Base-by-base conservation (phyloP, 2,113 vertebrate genomes). In the Seriola quinqueradiata region DNA sequence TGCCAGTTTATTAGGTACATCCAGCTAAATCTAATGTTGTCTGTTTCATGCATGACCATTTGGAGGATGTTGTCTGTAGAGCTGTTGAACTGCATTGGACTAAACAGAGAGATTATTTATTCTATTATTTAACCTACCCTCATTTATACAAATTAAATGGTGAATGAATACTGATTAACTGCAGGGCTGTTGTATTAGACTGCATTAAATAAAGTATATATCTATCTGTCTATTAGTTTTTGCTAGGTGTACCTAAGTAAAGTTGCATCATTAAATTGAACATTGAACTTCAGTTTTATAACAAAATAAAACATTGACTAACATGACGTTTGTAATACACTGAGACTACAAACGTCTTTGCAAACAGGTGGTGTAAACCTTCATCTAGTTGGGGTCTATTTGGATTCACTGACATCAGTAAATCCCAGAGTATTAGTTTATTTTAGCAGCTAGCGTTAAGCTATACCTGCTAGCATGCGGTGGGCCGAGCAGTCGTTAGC, bases 381-480 rank as follows among this genome's bases (percentile, higher is more conserved):
- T 42, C 17, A 3, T 46, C 19, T 46, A 3, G 17, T 11, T 3
- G 9, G 2, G n/a, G 5, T 23, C 4, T 25, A 2, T 11, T 6
- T 6, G 14, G 34, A 6, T 10, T 19, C 5, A 0, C 12, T 11
- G n/a, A 28, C 36, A 14, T 9, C 17, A 48, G 17, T 19, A 19
- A 52, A n/a, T 8, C 50, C 21, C 7, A 5, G 54, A 23, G n/a
- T 55, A 1, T 12, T 11, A 14, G 36, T 5, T 44, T 7, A 68
- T 16, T 4, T 38, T 75, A 66, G 63, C 65, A 50, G 23, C 17
- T 87, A 89, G 87, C 85, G 76, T 55, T 14, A 1, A 14, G 84
- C 86, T 87, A 87, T 76, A 16, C 23, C 5, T n/a, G 70, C 68
- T 85, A 70, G 44, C 88, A 70, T 38, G 6, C 4, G 2, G 28